Evolutionary conservation across 2,113 vertebrate species (phyloP).

Genomic region (Perca fluviatilis): DNA sequence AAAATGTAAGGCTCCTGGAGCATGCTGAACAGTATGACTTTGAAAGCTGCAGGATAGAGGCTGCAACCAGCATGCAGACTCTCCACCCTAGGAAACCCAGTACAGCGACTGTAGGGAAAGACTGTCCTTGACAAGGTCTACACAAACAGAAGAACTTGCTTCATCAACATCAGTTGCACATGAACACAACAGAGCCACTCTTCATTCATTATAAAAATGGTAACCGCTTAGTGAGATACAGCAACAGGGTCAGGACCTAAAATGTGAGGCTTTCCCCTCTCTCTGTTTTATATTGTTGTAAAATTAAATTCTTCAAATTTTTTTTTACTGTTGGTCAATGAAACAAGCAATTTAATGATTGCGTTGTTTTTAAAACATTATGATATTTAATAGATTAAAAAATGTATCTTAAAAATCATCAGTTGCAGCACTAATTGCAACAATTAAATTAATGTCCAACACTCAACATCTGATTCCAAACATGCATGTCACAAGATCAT

Average conservation of each 20-base stretch:
- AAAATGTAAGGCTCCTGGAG: slow-evolving; percentile 1
- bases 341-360: not conserved
- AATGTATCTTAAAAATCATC: not conserved
- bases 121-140: slow-evolving; percentile 47
- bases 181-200: not conserved
- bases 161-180: not conserved
- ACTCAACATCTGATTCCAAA: not conserved
- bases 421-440: not conserved
- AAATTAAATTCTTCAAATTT: not conserved
- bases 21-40: slow-evolving; percentile 33
- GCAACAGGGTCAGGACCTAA: not conserved
- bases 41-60: slow-evolving; percentile 47
- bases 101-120: not conserved
- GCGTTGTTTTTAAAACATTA: not conserved
- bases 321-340: not conserved
- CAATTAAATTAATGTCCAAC: not conserved
- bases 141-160: not conserved
- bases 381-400: not conserved
- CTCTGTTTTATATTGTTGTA: not conserved
- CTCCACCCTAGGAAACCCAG: slow-evolving; percentile 6
- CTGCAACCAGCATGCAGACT: slow-evolving; percentile 33
- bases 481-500: not conserved
- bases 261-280: too few species aligned
- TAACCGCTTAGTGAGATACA: not conserved
- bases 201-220: not conserved